phyloP scores from a whole-genome alignment of 92 coral and sea anemone species.

The Micromussa lordhowensis region DNA sequence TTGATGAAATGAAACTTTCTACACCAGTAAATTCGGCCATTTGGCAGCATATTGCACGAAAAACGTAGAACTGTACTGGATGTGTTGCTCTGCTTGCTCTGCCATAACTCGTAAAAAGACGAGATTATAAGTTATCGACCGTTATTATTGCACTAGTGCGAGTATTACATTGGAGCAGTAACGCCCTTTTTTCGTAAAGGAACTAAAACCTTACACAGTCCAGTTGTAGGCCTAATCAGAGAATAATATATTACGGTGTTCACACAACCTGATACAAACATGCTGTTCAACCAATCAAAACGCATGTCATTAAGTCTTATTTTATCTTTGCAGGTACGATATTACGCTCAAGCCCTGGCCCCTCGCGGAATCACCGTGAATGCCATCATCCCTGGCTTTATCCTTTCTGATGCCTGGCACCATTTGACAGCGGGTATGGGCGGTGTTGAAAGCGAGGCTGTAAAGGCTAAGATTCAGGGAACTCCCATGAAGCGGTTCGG shows the following conservation, averaged over 20 bases:
- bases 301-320: neutral
- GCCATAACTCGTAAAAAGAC: no score
- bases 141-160: no score
- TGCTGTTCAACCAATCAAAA: neutral
- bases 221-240: no score
- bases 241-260: neutral
- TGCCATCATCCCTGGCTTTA: constrained; percentile 83
- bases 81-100: no score
- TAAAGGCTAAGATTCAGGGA: constrained; percentile 65
- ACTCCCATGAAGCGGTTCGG: constrained; percentile 90
- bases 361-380: constrained; percentile 86
- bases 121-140: no score
- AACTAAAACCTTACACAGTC: no score
- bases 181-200: no score
- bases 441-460: constrained; percentile 73
- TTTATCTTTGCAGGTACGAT: constrained; percentile 67
- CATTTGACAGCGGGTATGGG: constrained; percentile 73
- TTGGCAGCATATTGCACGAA: no score
- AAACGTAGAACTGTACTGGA: no score
- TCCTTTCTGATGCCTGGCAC: constrained; percentile 87
- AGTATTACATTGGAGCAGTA: no score
- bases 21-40: no score
- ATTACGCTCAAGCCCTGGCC: constrained; percentile 86
- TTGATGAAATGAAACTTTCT: no score
- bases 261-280: neutral